Evolutionary conservation across 2,797 vertebrate genomes (phyloP), one percentile per base, ranked within the genome.

Genomic region (Periparus ater): DNA sequence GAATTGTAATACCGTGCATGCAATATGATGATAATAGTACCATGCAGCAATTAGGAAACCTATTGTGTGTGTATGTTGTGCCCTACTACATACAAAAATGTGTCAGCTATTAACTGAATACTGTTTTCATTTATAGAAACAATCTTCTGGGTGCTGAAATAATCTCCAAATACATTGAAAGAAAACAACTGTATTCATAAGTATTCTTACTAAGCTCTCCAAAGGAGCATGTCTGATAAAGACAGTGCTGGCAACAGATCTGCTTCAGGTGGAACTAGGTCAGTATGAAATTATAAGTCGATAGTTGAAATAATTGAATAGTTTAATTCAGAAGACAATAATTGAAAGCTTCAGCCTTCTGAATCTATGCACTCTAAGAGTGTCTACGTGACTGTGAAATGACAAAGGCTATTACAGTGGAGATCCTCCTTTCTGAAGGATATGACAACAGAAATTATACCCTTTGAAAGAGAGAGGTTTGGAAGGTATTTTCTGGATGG

Each of bases 101-200:
- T 79, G 87, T 55, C 81, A 91, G 51, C 66, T 94, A 65, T 84
- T 88, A 91, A 78, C 66, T 88, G 55, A 75, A 83, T 83, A 50
- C 36, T 51, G 68, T 74, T 93, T 85, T 67, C 38, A 50, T 85
- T 86, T 94, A 50, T 48, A 5, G 63, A 92, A 79, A 61, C 77
- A 89, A 7, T 3, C 53, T 90, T 85, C 72, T 68, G n/a, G 30
- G 53, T 76, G 72, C 47, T 93, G 78, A 95, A 91, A 91, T 85
- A 85, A 85, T 89, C 65, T 71, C 57, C 67, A 77, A 84, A 91
- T 51, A 54, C 34, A 45, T 5, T 77, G 72, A 62, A 88, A 91
- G 50, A 83, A 94, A 71, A 8, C 10, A 60, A 30, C 44, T 83
- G 15, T 40, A 68, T 72, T 93, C 0, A 0, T 72, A 77, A 62